Base-by-base conservation (phyloP, 1,140 invertebrate genomes). In the Trachymyrmex septentrionalis region DNA sequence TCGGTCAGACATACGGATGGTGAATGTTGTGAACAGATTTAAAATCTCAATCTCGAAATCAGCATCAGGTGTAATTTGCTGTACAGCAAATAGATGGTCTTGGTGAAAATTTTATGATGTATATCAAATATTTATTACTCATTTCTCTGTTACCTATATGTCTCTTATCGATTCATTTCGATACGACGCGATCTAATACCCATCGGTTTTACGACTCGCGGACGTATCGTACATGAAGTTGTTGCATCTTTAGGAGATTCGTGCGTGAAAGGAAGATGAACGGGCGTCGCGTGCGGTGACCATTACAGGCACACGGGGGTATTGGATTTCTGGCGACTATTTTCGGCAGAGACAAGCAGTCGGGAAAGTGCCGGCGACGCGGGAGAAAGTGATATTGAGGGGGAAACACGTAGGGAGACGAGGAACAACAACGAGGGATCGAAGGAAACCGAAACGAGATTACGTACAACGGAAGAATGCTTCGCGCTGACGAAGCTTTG, bases 251-350 rank as follows among this genome's bases (percentile, higher is more conserved):
- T 10, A 14, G 9, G 1, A 34, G 34, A 61, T 73, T 75, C n/a
- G 48, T 53, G 55, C 69, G 69, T 73, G 55, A 84, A 61, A 48
- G 66, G 80, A 75, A 84, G 57, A 84, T 53, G 67, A 44, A 59
- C 53, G 78, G 24, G 67, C 53, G 78, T 48, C 78, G 64, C 64
- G 24, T 30, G 67, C 69, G 38, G 55, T 59, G 69, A 84, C 80
- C 71, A 63, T 73, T 84, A 63, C 69, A 19, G 38, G 67, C 63
- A 55, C 64, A 38, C 48, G 14, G 67, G 67, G n/a, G 80, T 84
- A 84, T 84, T 84, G 80, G 69, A 84, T 84, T 84, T 84, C 80
- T 84, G 69, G 69, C 44, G 80, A 84, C 80, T 84, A 84, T 84
- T 84, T 84, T 84, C 80, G 80, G 80, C 80, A 63, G 80, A 63